Base-by-base conservation (phyloP, 2,888 invertebrate species). In the Orchestes rusci region DNA sequence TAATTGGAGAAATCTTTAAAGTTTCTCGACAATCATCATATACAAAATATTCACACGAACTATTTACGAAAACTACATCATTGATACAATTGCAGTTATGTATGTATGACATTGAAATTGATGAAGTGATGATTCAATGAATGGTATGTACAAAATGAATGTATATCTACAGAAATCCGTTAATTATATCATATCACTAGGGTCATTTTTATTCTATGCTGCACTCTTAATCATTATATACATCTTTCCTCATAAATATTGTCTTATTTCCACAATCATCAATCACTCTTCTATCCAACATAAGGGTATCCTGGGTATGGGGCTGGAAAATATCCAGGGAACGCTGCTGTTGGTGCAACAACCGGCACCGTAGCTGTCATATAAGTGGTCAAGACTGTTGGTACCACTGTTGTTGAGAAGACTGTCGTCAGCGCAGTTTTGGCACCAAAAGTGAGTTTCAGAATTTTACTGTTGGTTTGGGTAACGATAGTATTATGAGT, bases 381-480 rank as follows among this genome's bases (percentile, higher is more conserved):
- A 62, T 84, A 86, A 12, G 85, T 82, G n/a, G 91, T 90, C 48
- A 90, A 66, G 38, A 82, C 73, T 1, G 89, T 89, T 4, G 90
- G 89, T 30, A 90, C 80, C 32, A 91, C 80, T 59, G 77, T 81
- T 28, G 90, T 89, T 2, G 86, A 84, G 65, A 80, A 89, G 45
- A 92, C 73, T 2, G 90, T 91, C 4, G 91, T 91, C 63, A 84
- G 85, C 1, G 89, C 82, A 1, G 90, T 90, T 66, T 87, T 88
- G 20, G 91, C 90, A n/a, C 91, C 90, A 63, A 91, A 91, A 8
- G 89, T 90, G 54, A 91, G 70, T 67, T 90, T 89, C 50, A 91
- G 69, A 39, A 90, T 72, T 69, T 87, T 84, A 56, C 89, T 88
- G 51, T 84, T 79, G 1, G 88, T 88, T 53, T 84, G 76, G 1